A percentile compares a stretch with the other conserved stretches of the same genome.
Conservation (phyloP, 2,797 vertebrate species). For the Enteromius anoplus region DNA sequence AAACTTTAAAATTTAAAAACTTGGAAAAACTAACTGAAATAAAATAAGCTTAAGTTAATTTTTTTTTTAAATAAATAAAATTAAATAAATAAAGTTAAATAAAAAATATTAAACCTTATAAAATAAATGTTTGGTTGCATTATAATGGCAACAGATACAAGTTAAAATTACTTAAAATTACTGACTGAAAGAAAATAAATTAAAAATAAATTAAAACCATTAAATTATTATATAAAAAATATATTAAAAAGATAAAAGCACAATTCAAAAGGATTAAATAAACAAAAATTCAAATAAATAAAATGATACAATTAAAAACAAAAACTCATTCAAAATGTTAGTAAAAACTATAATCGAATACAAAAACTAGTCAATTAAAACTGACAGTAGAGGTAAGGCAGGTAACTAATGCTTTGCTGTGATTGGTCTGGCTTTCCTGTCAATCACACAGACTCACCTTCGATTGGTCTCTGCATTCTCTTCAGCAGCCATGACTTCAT, state of each 20-base stretch:
- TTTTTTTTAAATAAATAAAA: neutral
- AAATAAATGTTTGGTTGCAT: neutral
- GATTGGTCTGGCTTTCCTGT: neutral
- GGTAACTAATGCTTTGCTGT: neutral
- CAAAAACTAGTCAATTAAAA: neutral
- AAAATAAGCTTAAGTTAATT: neutral
- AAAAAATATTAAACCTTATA: neutral
- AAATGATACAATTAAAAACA: neutral
- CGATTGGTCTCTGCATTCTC: slow-evolving; percentile 94
- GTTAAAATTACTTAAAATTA: neutral
- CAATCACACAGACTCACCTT: slow-evolving; percentile 80
- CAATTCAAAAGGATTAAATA: neutral
- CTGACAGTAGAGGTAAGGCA: neutral
- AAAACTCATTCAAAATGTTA: neutral
- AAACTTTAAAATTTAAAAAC: neutral
- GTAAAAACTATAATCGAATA: neutral
- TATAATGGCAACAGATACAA: neutral
- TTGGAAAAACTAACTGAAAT: neutral
- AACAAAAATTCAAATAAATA: neutral
- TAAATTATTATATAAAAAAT: neutral
- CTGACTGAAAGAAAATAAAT: neutral
- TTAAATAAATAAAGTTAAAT: too few species aligned
- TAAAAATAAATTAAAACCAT: neutral
- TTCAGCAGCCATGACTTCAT: slow-evolving; percentile 92
- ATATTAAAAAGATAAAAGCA: neutral